Evolutionary conservation across 2,797 vertebrate genomes (phyloP), one percentile per base, ranked within the genome.

Genomic region (Leucoraja ocellata): DNA sequence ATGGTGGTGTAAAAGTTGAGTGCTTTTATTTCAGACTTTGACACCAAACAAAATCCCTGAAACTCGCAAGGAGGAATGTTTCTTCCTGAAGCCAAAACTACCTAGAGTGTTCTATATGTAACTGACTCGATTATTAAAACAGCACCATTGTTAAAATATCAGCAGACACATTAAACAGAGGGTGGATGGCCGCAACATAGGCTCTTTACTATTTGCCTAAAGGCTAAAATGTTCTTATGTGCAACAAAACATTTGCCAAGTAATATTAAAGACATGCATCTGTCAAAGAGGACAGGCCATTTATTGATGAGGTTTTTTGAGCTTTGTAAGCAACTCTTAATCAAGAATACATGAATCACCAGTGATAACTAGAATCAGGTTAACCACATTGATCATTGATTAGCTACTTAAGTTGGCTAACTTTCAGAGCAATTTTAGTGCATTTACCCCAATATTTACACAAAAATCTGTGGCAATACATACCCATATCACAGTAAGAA

Each of bases 361-460:
- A 92, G 39, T 74, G 90, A 92, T 92, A 74, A 88, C 84, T 68
- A 88, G 63, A 88, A 92, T n/a, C 23, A 5, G 39, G 54, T 92
- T 92, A 54, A 76, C 71, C 63, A 68, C 7, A 18, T 36, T 68
- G 61, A 63, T 92, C 32, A 32, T 13, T 65, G n/a, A 28, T 88
- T 73, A 46, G 68, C 68, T 74, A 91, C 23, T 36, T 46, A 74
- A 74, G 14, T 54, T 91, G 23, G 65, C 90, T 54, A 71, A 71
- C 25, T 92, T 92, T 92, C 71, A 74, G 39, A 92, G 71, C 25
- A 54, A 36, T 71, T 91, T 92, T 92, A 74, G 90, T 92, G 36
- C 90, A 92, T 58, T 92, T 92, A 54, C 36, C 78, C 90, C 32
- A 73, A 74, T 92, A 92, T 92, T 92, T 92, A 54, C 71, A 92